Evolutionary conservation across 2,888 invertebrate species (phyloP), one percentile per base, ranked within the genome.

Genomic region (Pomacea canaliculata): DNA sequence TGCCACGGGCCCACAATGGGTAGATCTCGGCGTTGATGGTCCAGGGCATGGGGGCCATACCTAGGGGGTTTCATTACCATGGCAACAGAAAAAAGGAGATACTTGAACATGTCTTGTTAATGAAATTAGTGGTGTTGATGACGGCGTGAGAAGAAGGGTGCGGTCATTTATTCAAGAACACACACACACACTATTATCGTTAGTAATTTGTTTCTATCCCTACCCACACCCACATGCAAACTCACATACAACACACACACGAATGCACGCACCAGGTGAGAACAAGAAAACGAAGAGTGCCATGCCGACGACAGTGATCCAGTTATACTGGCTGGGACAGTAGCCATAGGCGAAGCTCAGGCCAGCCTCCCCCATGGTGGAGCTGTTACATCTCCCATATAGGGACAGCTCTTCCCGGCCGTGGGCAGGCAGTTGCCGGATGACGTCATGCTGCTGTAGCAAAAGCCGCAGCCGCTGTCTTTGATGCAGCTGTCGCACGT

Each of bases 21-120:
- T 92, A 93, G 77, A 93, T 92, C 85, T 93, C 93, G 7, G 92
- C 91, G 84, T 92, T 93, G 73, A 93, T 90, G 7, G 92, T 92
- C 93, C 92, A 93, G 4, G 92, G 92, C 90, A 93, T 92, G 9
- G 92, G 92, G 5, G 86, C 88, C 85, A 89, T 83, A 7, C 88
- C 87, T 87, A 76, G 0, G 37, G 37, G 37, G 37, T 37, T 37
- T 65, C 19, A 27, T 23, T 8, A 1, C 49, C 16, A n/a, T 16
- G n/a, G n/a, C 60, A 60, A 19, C 18, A 1, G 66, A 66, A n/a
- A 23, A n/a, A 19, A 2, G 7, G 18, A 66, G 37, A 37, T 37
- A 5, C 37, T 37, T 37, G 37, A 5, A 3, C 37, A 37, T 37
- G 37, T 59, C n/a, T 19, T 23, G 3, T 59, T 59, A n/a, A 51